Evolutionary conservation across 2,888 invertebrate genomes (phyloP).

Genomic region (Mactromeris polynyma): DNA sequence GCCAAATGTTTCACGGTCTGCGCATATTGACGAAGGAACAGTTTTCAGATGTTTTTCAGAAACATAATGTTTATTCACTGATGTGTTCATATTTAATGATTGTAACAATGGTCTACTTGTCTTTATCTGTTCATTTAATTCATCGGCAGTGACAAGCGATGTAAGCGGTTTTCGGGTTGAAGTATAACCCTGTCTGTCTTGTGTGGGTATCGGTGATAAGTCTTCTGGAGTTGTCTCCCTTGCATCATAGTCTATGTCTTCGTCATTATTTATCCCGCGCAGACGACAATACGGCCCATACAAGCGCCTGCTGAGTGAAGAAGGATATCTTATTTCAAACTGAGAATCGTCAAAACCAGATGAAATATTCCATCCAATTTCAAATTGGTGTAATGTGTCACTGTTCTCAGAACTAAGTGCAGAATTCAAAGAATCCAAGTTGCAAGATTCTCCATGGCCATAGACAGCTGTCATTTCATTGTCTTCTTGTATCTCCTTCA

Average conservation of each 20-base stretch:
- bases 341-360: background rate
- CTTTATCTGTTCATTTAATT: background rate
- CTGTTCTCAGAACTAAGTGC: background rate
- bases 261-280: background rate
- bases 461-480: background rate
- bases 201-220: background rate
- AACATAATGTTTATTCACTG: background rate
- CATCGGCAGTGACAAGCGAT: background rate
- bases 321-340: slow-evolving; percentile 50
- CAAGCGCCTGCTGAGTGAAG: slow-evolving; percentile 52
- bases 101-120: background rate
- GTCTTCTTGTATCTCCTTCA: background rate
- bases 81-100: background rate
- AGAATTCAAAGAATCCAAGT: background rate
- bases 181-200: slow-evolving; percentile 14
- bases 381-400: background rate
- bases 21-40: background rate
- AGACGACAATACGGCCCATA: slow-evolving; percentile 58
- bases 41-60: background rate
- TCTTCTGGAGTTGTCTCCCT: slow-evolving; percentile 47
- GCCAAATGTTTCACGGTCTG: background rate
- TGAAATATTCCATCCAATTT: background rate
- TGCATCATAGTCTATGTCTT: background rate
- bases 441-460: background rate
- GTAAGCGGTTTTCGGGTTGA: slow-evolving; percentile 17